These are phyloP conservation scores for Notiomystis cincta DNA, from an alignment of 2,113 vertebrate species.

Conservation along the genomic window DNA sequence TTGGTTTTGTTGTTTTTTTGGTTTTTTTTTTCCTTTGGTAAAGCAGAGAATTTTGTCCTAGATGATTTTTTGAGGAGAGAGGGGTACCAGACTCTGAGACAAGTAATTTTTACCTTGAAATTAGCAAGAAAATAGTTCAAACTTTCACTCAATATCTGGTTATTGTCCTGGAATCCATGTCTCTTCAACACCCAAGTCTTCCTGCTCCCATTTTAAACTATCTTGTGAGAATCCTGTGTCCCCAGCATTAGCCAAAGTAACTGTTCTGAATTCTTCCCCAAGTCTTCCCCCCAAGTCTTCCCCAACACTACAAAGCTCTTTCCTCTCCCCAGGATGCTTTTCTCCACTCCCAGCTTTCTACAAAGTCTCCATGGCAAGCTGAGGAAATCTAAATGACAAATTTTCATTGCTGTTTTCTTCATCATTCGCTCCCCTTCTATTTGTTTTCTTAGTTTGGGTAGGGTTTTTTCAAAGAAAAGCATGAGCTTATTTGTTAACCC, in stretches of 20 bases:
- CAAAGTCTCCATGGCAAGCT: neutral
- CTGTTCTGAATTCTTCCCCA: neutral
- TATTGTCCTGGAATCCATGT: neutral
- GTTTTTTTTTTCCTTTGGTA: neutral
- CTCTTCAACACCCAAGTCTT: neutral
- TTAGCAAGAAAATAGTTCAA: neutral
- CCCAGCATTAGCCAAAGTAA: neutral
- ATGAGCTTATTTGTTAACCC: neutral
- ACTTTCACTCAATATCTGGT: neutral
- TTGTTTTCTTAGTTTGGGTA: neutral
- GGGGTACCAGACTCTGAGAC: neutral
- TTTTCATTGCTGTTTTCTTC: neutral
- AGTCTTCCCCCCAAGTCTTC: neutral
- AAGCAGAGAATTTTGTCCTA: neutral
- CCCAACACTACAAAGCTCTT: neutral
- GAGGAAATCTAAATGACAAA: neutral
- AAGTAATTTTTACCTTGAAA: neutral
- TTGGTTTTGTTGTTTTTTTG: too few relatives aligned
- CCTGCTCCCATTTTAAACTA: neutral
- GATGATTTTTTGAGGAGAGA: neutral
- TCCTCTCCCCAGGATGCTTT: neutral
- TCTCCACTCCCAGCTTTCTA: neutral
- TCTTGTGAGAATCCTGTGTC: neutral
- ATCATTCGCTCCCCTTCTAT: neutral
- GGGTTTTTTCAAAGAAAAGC: neutral